Percentiles rank a stretch among this genome's conserved stretches.
Evolutionary conservation across 2,888 invertebrate species (phyloP).

Genomic region (Lasius platythorax): DNA sequence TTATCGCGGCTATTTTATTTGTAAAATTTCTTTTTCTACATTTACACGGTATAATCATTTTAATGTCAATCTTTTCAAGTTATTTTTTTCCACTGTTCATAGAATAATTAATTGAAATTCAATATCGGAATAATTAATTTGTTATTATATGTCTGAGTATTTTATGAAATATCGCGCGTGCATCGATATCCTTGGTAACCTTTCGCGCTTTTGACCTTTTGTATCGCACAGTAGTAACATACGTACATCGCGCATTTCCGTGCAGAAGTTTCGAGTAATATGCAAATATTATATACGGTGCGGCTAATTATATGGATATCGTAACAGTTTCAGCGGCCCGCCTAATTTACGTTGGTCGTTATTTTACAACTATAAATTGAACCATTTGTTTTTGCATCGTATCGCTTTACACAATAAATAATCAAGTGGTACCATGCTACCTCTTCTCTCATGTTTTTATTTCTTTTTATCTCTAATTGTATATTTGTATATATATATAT

Average conservation of each 20-base stretch:
- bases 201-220: conserved; percentile 51
- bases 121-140: conserved; percentile 39
- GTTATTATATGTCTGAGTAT: conserved; percentile 26
- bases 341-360: conserved; percentile 55
- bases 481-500: background rate
- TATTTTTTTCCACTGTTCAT: conserved; percentile 5
- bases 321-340: conserved; percentile 53
- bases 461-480: conserved; percentile 35
- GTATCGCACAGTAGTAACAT: conserved; percentile 36
- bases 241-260: conserved; percentile 35
- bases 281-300: conserved; percentile 52
- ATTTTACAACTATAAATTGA: conserved; percentile 56
- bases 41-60: background rate
- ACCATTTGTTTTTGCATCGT: conserved; percentile 48
- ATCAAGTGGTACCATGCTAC: background rate
- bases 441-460: background rate
- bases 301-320: conserved; percentile 54
- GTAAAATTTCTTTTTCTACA: background rate
- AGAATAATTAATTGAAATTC: conserved; percentile 37
- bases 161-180: conserved; percentile 33
- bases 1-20: background rate
- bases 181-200: conserved; percentile 21
- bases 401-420: conserved; percentile 44
- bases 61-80: background rate
- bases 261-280: conserved; percentile 55